Conservation (phyloP, 2,888 invertebrate species). For the Aplocera efformata region DNA sequence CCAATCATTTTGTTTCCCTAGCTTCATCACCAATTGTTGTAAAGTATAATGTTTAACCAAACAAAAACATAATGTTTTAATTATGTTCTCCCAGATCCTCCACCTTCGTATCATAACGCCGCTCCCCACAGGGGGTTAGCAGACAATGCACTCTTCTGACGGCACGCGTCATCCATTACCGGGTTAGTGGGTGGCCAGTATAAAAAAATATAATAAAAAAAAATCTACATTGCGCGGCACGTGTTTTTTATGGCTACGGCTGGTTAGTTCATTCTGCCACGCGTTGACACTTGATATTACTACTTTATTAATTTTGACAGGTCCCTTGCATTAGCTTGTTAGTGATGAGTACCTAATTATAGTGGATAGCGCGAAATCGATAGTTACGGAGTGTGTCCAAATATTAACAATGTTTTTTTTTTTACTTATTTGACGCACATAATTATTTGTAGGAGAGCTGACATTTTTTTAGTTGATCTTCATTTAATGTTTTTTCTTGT, state of each 20-base stretch:
- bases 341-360: constrained; percentile 37
- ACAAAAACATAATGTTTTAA: constrained; percentile 3
- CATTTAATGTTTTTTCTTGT: no score
- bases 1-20: no score
- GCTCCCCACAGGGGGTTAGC: constrained; percentile 14
- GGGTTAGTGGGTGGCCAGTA: constrained; percentile 29
- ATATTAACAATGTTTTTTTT: neutral
- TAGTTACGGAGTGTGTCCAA: neutral
- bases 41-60: no score
- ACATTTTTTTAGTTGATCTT: no score
- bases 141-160: constrained; percentile 53
- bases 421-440: no score
- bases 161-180: constrained; percentile 69
- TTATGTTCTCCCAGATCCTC: constrained; percentile 14
- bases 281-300: constrained; percentile 65
- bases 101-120: constrained; percentile 13
- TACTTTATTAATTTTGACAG: constrained; percentile 68
- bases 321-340: constrained; percentile 57
- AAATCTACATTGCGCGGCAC: constrained; percentile 17
- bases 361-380: constrained; percentile 28
- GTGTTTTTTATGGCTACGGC: constrained; percentile 17
- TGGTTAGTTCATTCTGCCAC: constrained; percentile 37
- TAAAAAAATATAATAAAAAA: constrained; percentile 46
- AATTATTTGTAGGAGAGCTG: no score
- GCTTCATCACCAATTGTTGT: no score